Conservation (phyloP, 1,140 invertebrate species). For the Cephus cinctus region DNA sequence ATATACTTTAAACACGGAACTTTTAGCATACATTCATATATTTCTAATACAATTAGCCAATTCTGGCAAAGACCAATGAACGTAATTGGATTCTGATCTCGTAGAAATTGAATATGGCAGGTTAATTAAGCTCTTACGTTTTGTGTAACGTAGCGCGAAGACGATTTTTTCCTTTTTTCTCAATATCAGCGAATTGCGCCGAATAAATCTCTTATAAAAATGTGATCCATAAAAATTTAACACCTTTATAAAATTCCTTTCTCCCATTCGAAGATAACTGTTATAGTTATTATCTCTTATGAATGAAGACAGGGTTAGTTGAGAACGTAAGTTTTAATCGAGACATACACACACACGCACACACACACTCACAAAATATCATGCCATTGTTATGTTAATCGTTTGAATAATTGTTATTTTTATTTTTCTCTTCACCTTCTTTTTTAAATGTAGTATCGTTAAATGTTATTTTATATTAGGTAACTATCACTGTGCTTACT, state of each 20-base stretch:
- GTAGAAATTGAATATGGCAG: no score
- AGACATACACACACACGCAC: slow-evolving; percentile 20
- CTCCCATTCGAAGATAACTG: slow-evolving; percentile 4
- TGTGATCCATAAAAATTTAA: slow-evolving; percentile 22
- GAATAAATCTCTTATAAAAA: slow-evolving; percentile 27
- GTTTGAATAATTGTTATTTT: slow-evolving; percentile 30
- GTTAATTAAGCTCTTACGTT: neutral
- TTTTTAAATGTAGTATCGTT: slow-evolving; percentile 23
- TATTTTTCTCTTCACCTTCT: no score
- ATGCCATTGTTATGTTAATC: slow-evolving; percentile 35
- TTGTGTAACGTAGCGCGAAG: no score
- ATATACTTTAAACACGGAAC: no score
- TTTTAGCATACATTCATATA: no score
- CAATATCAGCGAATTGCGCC: slow-evolving; percentile 16
- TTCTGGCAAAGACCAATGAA: no score
- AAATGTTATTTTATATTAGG: slow-evolving; percentile 32
- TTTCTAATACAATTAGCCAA: no score
- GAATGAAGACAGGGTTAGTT: slow-evolving; percentile 24
- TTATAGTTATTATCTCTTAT: no score
- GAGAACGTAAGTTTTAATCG: slow-evolving; percentile 28
- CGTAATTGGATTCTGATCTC: no score
- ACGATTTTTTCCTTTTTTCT: no score
- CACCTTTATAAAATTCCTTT: slow-evolving; percentile 27
- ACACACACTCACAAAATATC: slow-evolving; percentile 41
- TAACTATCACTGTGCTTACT: slow-evolving; percentile 42